Evolutionary conservation across 2,797 vertebrate species (phyloP).

Genomic region (Nothura maculosa): DNA sequence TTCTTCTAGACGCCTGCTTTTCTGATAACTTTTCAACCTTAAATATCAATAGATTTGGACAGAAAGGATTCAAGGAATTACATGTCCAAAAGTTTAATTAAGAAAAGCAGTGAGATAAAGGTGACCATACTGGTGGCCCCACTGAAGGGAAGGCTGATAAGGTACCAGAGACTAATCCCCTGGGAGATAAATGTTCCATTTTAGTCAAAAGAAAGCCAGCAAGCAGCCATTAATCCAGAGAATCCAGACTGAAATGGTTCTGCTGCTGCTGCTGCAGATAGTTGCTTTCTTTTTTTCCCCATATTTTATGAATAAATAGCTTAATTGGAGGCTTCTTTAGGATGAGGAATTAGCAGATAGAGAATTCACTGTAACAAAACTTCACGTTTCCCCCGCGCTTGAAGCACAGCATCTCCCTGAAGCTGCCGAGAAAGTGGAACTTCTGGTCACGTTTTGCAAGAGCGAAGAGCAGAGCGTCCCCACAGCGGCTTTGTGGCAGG

Average conservation of each 20-base stretch:
- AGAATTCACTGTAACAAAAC: neutral
- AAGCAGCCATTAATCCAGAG: neutral
- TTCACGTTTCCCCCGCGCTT: neutral
- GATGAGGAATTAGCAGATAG: neutral
- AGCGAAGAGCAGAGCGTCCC: neutral
- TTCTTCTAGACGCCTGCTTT: neutral
- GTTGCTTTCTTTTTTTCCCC: neutral
- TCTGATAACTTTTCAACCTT: neutral
- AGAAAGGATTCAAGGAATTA: neutral
- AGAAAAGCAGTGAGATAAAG: neutral
- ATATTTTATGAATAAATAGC: neutral
- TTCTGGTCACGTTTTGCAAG: neutral
- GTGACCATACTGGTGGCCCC: neutral
- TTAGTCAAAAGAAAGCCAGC: neutral
- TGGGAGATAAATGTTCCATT: neutral
- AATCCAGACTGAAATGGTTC: neutral
- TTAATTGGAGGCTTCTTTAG: neutral
- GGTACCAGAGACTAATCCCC: neutral
- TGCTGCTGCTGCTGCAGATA: neutral
- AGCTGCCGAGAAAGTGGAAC: neutral
- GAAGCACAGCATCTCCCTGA: neutral
- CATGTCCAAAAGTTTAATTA: conserved; percentile 5
- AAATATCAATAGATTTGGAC: neutral
- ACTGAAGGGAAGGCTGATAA: neutral
- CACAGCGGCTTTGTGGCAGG: neutral